Evolutionary conservation across 2,113 vertebrate genomes (phyloP).

Genomic region (Prietella phreatophila): DNA sequence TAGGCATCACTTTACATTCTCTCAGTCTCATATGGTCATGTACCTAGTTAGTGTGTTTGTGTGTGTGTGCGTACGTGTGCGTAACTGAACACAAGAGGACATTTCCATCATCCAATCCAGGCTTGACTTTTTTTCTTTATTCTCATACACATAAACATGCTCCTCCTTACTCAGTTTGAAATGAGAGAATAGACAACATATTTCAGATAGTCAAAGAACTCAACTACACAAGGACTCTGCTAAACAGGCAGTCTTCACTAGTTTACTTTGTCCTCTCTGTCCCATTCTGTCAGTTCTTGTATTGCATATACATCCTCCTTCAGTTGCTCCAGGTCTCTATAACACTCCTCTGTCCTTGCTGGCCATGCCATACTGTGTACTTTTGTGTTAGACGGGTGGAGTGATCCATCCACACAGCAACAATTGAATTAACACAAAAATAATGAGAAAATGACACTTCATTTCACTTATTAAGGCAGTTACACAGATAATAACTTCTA

Average conservation of each 20-base stretch:
- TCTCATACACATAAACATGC: not conserved
- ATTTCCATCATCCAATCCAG: not conserved
- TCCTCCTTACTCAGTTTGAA: not conserved
- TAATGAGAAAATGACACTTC: slow-evolving; percentile 10
- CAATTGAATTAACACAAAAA: slow-evolving; percentile 17
- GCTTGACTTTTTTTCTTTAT: not conserved
- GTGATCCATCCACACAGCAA: not conserved
- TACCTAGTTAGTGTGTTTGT: not conserved
- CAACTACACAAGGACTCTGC: not conserved
- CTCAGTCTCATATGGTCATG: not conserved
- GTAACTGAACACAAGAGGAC: not conserved
- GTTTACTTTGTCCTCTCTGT: not conserved
- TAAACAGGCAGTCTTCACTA: not conserved
- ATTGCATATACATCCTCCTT: not conserved
- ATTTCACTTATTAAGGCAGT: slow-evolving; percentile 9
- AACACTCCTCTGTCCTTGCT: not conserved
- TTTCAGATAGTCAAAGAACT: not conserved
- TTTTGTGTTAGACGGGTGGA: not conserved
- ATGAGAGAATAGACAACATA: not conserved
- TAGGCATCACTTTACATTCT: slow-evolving; percentile 1
- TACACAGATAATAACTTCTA: slow-evolving; percentile 15
- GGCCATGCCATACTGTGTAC: not conserved
- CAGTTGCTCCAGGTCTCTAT: not conserved
- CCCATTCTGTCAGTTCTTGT: not conserved
- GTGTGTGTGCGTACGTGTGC: not conserved